Conservation (phyloP, 2,888 invertebrate genomes). For the Drosophila macrospina region DNA sequence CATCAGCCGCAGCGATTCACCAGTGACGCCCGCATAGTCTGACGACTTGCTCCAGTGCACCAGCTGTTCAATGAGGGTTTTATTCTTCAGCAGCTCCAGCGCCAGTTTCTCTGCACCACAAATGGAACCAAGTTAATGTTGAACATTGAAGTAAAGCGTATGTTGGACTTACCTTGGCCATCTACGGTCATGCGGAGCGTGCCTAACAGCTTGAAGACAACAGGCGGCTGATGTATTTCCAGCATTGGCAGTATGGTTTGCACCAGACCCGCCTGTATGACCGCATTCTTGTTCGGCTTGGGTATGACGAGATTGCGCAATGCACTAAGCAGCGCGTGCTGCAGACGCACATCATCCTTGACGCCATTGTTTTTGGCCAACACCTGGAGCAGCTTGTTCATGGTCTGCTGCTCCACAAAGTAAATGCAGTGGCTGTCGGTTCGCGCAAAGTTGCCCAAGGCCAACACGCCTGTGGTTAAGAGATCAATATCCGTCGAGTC, state of each 20-base stretch:
- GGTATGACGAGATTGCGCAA: conserved; percentile 92
- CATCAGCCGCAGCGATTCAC: conserved; percentile 91
- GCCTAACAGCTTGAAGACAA: conserved; percentile 94
- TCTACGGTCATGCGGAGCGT: conserved; percentile 94
- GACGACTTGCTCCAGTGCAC: conserved; percentile 92
- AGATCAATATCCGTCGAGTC: conserved; percentile 90
- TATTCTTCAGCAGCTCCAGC: conserved; percentile 88
- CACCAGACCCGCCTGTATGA: conserved; percentile 91
- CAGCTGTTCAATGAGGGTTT: conserved; percentile 88
- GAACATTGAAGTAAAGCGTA: background rate
- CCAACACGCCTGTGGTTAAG: conserved; percentile 92
- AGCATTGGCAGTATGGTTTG: conserved; percentile 90
- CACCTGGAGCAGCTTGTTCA: conserved; percentile 88
- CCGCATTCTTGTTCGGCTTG: conserved; percentile 90
- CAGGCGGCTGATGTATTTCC: conserved; percentile 90
- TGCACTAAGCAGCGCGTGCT: conserved; percentile 87
- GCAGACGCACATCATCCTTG: conserved; percentile 87
- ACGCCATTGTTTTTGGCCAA: conserved; percentile 87
- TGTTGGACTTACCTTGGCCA: conserved; percentile 89
- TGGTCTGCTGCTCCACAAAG: conserved; percentile 92
- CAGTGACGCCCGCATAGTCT: conserved; percentile 93
- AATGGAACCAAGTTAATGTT: background rate
- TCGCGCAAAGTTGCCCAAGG: conserved; percentile 95
- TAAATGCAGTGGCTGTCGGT: conserved; percentile 93
- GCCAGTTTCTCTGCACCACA: conserved; percentile 89